Conservation (phyloP, 1,140 invertebrate species). For the Trigoniulus corallinus region DNA sequence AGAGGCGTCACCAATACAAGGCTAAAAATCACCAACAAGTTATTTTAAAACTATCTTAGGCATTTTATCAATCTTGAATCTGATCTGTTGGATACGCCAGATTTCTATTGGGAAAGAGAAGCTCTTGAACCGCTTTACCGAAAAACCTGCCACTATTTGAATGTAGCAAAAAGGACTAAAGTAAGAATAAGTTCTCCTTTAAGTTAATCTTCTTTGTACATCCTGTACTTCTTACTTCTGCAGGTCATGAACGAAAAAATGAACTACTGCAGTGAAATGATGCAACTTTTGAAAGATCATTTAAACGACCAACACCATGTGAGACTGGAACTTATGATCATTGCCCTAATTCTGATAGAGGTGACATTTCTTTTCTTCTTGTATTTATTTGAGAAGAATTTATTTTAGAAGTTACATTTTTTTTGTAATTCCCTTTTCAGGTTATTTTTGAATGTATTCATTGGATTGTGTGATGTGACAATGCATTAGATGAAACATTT, state of each 20-base stretch:
- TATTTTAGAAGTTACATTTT: background rate
- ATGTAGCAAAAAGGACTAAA: slow-evolving; percentile 61
- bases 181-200: slow-evolving; percentile 23
- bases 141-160: slow-evolving; percentile 63
- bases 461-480: too few species aligned
- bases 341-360: slow-evolving; percentile 84
- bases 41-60: slow-evolving; percentile 18
- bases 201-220: background rate
- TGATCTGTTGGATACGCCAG: slow-evolving; percentile 81
- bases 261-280: slow-evolving; percentile 76
- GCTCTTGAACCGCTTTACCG: slow-evolving; percentile 65
- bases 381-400: slow-evolving; percentile 1
- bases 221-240: slow-evolving; percentile 16
- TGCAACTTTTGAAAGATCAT: slow-evolving; percentile 69
- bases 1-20: too few species aligned
- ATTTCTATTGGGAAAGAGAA: slow-evolving; percentile 94
- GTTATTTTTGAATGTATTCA: background rate
- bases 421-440: background rate
- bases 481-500: too few species aligned
- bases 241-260: slow-evolving; percentile 89
- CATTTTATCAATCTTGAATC: slow-evolving; percentile 84
- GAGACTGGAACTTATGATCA: slow-evolving; percentile 91
- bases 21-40: too few species aligned
- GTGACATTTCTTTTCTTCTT: slow-evolving; percentile 32
- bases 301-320: slow-evolving; percentile 79